Conservation (phyloP, 2,888 invertebrate genomes). For the Helleia helle region DNA sequence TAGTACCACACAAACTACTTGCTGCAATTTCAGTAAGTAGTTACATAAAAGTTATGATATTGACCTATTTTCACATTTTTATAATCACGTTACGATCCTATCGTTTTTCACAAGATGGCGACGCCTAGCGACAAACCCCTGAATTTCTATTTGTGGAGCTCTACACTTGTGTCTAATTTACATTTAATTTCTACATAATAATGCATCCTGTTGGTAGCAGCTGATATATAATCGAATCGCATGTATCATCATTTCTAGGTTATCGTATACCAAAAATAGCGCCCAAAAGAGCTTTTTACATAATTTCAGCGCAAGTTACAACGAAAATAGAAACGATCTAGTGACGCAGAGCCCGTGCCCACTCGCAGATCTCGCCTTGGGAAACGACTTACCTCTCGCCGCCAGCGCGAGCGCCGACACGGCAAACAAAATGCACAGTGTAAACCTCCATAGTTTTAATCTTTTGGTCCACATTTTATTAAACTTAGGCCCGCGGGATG, state of each 20-base stretch:
- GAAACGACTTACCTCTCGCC: constrained; percentile 58
- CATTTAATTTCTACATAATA: not conserved
- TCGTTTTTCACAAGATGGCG: constrained; percentile 75
- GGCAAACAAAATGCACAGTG: constrained; percentile 63
- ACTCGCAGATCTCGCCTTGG: constrained; percentile 20
- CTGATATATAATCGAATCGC: not conserved
- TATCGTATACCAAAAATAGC: constrained; percentile 62
- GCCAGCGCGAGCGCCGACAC: constrained; percentile 54
- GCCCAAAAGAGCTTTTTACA: constrained; percentile 71
- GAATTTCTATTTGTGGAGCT: constrained; percentile 73
- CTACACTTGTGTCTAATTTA: constrained; percentile 25
- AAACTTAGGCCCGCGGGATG: constrained; percentile 54
- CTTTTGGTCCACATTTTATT: constrained; percentile 70
- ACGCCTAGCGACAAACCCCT: constrained; percentile 68
- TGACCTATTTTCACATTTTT: constrained; percentile 58
- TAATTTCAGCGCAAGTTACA: constrained; percentile 73
- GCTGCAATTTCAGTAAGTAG: constrained; percentile 5
- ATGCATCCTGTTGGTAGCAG: not conserved
- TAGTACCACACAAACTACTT: not conserved
- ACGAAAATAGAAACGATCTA: constrained; percentile 64
- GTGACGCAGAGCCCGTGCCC: constrained; percentile 57
- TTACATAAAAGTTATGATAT: constrained; percentile 25
- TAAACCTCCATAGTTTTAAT: constrained; percentile 66
- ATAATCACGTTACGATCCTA: constrained; percentile 65
- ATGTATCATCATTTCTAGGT: constrained; percentile 38